A percentile compares a stretch with the other conserved stretches of the same genome.
phyloP scores from a whole-genome alignment of 2,113 vertebrate genomes.

The Austrofundulus limnaeus region DNA sequence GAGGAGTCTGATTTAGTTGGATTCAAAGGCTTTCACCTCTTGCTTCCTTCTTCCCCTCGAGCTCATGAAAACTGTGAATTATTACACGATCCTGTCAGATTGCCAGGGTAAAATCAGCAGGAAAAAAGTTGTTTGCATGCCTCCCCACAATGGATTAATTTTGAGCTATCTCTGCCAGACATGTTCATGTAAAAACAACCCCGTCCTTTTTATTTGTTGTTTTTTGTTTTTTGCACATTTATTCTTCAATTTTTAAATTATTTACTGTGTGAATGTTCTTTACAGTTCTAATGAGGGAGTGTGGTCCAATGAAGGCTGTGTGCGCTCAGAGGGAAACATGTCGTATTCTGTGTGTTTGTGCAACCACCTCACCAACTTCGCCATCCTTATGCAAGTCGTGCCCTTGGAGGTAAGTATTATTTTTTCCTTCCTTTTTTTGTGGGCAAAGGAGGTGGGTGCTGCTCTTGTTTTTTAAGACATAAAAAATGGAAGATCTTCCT shows the following conservation, averaged over 20 bases:
- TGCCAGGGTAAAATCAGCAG: constrained; percentile 16
- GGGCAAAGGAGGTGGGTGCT: too few species aligned
- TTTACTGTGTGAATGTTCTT: constrained; percentile 15
- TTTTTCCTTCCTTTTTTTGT: too few species aligned
- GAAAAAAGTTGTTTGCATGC: constrained; percentile 2
- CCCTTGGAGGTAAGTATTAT: constrained; percentile 93
- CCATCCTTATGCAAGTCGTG: constrained; percentile 98
- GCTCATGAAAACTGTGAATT: constrained; percentile 53
- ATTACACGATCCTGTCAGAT: constrained; percentile 45
- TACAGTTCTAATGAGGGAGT: constrained; percentile 82
- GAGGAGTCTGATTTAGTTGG: constrained; percentile 61
- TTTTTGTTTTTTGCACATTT: background rate
- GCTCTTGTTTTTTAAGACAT: background rate
- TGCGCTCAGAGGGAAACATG: constrained; percentile 82
- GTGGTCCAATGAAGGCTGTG: constrained; percentile 91
- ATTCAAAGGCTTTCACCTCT: constrained; percentile 42
- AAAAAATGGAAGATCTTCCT: too few species aligned
- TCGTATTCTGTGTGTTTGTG: constrained; percentile 88
- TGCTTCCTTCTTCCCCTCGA: constrained; percentile 39
- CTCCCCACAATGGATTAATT: constrained; percentile 27
- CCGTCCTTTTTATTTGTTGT: background rate
- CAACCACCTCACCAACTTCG: constrained; percentile 97
- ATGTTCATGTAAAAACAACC: constrained; percentile 4
- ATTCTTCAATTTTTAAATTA: background rate
- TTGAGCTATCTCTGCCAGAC: constrained; percentile 31